These are phyloP conservation scores for Harpagoxenus sublaevis DNA, from an alignment of 2,888 invertebrate genomes.

Conservation along the genomic window DNA sequence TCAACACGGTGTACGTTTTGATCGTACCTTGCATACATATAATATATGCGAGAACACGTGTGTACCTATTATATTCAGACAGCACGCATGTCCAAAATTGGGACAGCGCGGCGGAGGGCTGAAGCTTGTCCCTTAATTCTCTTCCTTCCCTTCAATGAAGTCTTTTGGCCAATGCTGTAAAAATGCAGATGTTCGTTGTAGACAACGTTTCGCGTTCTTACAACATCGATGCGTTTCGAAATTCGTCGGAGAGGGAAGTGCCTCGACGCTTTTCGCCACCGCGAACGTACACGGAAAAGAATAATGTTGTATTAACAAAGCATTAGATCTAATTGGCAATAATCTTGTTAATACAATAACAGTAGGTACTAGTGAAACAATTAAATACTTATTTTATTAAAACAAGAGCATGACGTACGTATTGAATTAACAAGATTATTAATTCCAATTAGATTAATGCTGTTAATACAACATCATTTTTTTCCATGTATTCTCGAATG, in stretches of 20 bases:
- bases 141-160: neutral
- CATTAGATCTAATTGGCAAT: too few species aligned
- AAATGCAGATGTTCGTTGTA: neutral
- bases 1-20: neutral
- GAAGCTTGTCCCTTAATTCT: neutral
- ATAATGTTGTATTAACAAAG: too few species aligned
- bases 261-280: neutral
- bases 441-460: too few species aligned
- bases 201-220: neutral
- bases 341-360: too few species aligned
- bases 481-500: slow-evolving; percentile 46
- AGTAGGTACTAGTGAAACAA: too few species aligned
- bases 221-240: neutral
- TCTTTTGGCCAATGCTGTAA: neutral
- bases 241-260: neutral
- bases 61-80: neutral
- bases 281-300: neutral
- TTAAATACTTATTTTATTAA: too few species aligned
- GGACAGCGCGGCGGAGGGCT: neutral
- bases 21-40: neutral
- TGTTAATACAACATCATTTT: too few species aligned
- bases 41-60: slow-evolving; percentile 36
- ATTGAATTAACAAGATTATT: too few species aligned
- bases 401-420: too few species aligned
- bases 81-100: too few species aligned